These are phyloP conservation scores for Zhengitettix transpicula DNA, from an alignment of 2,888 invertebrate species.

Conservation along the genomic window DNA sequence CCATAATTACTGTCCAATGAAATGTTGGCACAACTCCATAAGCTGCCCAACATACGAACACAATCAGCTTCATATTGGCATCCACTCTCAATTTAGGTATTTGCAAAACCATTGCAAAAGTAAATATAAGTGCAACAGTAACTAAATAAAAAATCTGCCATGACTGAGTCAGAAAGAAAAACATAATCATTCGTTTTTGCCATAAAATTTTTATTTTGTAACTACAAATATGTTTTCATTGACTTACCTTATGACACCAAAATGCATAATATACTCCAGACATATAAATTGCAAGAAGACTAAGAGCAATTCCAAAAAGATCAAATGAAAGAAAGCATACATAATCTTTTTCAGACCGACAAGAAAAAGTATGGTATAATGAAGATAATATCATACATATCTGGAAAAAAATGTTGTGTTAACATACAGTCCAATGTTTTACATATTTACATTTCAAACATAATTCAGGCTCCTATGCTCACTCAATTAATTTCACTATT, in stretches of 20 bases:
- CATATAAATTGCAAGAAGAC: constrained; percentile 83
- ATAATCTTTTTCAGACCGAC: constrained; percentile 74
- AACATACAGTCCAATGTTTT: neutral
- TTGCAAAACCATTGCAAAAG: constrained; percentile 63
- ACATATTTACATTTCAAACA: neutral
- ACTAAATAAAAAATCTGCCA: constrained; percentile 67
- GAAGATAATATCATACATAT: constrained; percentile 85
- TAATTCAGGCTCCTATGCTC: no score
- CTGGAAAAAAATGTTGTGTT: constrained; percentile 33
- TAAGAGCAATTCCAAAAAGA: constrained; percentile 82
- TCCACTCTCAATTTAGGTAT: constrained; percentile 55
- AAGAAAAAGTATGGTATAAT: constrained; percentile 86
- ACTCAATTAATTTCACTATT: no score
- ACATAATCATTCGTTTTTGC: neutral
- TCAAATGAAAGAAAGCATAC: constrained; percentile 78
- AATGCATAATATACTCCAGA: constrained; percentile 94
- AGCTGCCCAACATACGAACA: constrained; percentile 72
- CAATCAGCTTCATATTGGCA: constrained; percentile 53
- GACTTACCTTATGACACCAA: constrained; percentile 77
- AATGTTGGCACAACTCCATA: constrained; percentile 82
- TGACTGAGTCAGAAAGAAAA: constrained; percentile 34
- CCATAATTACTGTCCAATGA: constrained; percentile 83
- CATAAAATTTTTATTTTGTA: constrained; percentile 1
- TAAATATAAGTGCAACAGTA: constrained; percentile 65
- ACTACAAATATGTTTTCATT: neutral